Percentiles rank a stretch among this genome's conserved stretches.
These are phyloP conservation scores for Didymodactylos carnosus DNA, from an alignment of 2,888 invertebrate genomes.

Conservation along the genomic window DNA sequence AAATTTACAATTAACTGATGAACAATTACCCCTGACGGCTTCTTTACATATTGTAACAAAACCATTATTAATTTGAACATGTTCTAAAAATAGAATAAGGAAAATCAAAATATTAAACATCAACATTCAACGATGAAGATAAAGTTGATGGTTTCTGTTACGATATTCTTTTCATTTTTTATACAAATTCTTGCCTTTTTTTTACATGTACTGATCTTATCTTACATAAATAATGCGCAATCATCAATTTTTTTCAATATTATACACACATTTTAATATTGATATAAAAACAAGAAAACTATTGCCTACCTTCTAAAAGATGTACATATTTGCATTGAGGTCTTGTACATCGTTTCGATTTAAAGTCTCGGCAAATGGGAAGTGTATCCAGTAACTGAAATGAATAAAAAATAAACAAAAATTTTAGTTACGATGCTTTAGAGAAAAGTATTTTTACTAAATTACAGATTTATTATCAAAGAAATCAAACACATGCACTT, in stretches of 20 bases:
- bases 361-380: slow-evolving; percentile 99
- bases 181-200: neutral
- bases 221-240: neutral
- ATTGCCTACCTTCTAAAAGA: slow-evolving; percentile 68
- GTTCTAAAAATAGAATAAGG: slow-evolving; percentile 46
- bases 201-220: neutral
- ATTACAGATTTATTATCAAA: neutral
- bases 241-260: neutral
- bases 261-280: slow-evolving; percentile 13
- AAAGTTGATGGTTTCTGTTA: neutral
- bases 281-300: neutral
- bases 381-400: slow-evolving; percentile 99
- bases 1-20: slow-evolving; percentile 81
- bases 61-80: slow-evolving; percentile 80
- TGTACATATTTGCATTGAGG: slow-evolving; percentile 87
- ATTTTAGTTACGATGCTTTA: too few relatives aligned
- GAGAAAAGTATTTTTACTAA: neutral
- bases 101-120: neutral
- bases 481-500: neutral
- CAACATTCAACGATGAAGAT: neutral
- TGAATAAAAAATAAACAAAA: slow-evolving; percentile 20
- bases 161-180: neutral
- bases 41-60: slow-evolving; percentile 87
- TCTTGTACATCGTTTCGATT: slow-evolving; percentile 80
- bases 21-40: slow-evolving; percentile 76